phyloP scores from a whole-genome alignment of 2,888 invertebrate genomes.

The Drosophila nr. perissopoda region DNA sequence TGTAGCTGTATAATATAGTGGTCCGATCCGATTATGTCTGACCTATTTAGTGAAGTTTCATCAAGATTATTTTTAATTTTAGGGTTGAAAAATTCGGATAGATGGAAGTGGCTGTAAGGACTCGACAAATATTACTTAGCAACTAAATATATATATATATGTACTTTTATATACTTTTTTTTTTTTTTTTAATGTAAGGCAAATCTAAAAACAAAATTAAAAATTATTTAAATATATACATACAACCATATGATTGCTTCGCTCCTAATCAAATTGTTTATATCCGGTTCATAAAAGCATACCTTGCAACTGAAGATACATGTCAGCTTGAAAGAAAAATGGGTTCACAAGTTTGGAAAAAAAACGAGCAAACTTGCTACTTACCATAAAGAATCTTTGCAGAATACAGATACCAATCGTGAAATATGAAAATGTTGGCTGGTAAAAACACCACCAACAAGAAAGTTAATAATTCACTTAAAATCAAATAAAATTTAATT shows the following conservation, averaged over 20 bases:
- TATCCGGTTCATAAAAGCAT: background rate
- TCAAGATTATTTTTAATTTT: background rate
- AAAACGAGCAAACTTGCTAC: background rate
- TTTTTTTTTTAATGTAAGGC: background rate
- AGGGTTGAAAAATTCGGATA: background rate
- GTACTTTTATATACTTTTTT: too few relatives aligned
- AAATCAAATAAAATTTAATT: constrained; percentile 75
- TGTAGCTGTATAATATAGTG: background rate
- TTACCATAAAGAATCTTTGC: background rate
- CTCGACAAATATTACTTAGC: background rate
- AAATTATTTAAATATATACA: background rate
- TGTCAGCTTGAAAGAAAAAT: too few relatives aligned
- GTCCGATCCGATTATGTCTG: background rate
- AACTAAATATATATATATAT: too few relatives aligned
- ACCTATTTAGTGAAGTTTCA: background rate
- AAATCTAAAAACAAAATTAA: background rate
- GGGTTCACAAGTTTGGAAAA: background rate
- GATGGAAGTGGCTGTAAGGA: background rate
- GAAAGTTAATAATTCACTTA: constrained; percentile 72
- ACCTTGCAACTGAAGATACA: background rate
- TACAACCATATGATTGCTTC: background rate
- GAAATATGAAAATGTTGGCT: constrained; percentile 18
- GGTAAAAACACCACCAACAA: constrained; percentile 40
- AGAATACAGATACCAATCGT: background rate
- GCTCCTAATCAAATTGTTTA: background rate